Conservation (phyloP, 2,888 invertebrate species). For the Watsonalla binaria region DNA sequence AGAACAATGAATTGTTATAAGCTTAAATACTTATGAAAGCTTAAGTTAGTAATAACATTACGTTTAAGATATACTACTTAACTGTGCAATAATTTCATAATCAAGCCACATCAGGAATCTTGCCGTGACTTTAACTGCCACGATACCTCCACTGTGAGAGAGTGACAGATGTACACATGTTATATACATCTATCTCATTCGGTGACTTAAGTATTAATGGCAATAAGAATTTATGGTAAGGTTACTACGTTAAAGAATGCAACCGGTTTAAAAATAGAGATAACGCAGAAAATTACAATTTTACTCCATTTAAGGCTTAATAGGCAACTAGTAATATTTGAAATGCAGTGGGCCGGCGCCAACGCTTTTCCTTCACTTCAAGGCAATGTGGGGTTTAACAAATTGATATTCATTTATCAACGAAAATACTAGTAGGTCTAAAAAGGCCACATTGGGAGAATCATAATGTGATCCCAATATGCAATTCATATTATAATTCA, state of each 20-base stretch:
- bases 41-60: neutral
- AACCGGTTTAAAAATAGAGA: neutral
- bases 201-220: too few species aligned
- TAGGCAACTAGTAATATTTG: neutral
- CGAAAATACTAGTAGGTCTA: neutral
- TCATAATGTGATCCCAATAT: too few species aligned
- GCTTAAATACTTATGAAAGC: neutral
- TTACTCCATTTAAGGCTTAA: too few species aligned
- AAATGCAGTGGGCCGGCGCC: neutral
- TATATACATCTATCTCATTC: too few species aligned
- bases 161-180: too few species aligned
- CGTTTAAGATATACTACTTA: neutral
- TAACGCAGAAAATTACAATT: neutral
- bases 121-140: too few species aligned
- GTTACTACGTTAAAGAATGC: neutral
- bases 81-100: neutral
- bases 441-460: too few species aligned
- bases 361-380: slow-evolving; percentile 1
- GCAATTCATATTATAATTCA: too few species aligned
- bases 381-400: neutral
- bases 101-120: neutral
- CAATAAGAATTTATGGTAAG: too few species aligned
- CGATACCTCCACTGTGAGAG: too few species aligned
- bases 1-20: neutral
- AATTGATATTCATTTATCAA: slow-evolving; percentile 1